A percentile compares a stretch with the other conserved stretches of the same genome.
Conservation (phyloP, 1,140 invertebrate genomes). For the Camponotus pennsylvanicus region DNA sequence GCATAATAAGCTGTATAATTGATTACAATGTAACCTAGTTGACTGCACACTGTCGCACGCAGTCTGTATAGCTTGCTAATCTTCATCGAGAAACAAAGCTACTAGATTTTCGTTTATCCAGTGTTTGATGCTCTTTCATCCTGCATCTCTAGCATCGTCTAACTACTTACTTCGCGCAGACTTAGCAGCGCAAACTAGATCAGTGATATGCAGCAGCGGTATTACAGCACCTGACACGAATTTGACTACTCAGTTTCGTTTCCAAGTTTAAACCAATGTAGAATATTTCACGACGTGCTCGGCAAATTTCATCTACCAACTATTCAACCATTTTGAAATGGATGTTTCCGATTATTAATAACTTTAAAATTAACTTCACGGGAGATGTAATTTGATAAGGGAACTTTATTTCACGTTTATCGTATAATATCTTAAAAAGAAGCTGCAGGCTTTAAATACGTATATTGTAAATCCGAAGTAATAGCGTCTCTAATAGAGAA, state of each 20-base stretch:
- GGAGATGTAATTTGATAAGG: background rate
- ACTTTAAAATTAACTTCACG: background rate
- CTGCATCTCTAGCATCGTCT: slow-evolving; percentile 1
- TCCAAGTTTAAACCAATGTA: slow-evolving; percentile 28
- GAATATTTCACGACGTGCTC: slow-evolving; percentile 11
- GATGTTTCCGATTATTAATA: background rate
- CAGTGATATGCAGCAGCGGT: background rate
- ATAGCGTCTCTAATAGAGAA: too few species aligned
- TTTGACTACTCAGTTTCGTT: slow-evolving; percentile 45
- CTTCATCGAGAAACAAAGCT: slow-evolving; percentile 22
- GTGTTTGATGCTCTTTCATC: slow-evolving; percentile 44
- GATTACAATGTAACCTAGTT: slow-evolving; percentile 26
- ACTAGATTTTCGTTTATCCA: slow-evolving; percentile 28
- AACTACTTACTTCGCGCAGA: slow-evolving; percentile 31
- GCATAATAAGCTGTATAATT: slow-evolving; percentile 48
- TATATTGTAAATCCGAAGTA: background rate
- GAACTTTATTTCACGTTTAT: background rate
- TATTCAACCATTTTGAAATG: slow-evolving; percentile 17
- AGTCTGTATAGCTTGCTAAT: background rate
- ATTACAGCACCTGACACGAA: slow-evolving; percentile 33
- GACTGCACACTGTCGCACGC: slow-evolving; percentile 26
- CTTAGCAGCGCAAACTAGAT: slow-evolving; percentile 43
- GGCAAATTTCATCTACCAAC: slow-evolving; percentile 40
- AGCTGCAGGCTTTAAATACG: background rate
- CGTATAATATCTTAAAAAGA: background rate